These are phyloP conservation scores for Sapajus apella DNA, from an alignment of 2,113 vertebrate species.

Conservation along the genomic window DNA sequence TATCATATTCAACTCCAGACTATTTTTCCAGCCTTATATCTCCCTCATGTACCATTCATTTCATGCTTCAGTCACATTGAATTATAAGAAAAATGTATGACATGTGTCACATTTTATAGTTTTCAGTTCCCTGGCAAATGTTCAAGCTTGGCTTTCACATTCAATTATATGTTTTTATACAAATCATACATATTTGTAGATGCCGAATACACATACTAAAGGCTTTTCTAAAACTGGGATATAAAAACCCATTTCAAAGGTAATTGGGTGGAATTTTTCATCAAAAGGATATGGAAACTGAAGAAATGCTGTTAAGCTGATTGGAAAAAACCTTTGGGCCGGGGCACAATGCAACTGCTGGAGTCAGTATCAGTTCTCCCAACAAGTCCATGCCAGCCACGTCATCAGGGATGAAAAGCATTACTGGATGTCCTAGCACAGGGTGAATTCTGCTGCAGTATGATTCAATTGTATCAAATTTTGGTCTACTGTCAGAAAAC, in stretches of 20 bases:
- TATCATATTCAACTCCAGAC: not conserved
- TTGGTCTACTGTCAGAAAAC: conserved; percentile 64
- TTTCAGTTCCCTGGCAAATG: not conserved
- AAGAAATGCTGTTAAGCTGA: conserved; percentile 80
- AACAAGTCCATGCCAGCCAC: conserved; percentile 81
- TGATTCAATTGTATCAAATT: not conserved
- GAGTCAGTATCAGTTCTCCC: conserved; percentile 84
- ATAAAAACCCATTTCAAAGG: conserved; percentile 46
- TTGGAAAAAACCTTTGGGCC: conserved; percentile 85
- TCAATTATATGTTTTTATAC: conserved; percentile 31
- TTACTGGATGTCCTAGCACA: conserved; percentile 79
- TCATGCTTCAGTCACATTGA: not conserved
- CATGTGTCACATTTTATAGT: not conserved
- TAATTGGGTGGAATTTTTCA: conserved; percentile 9
- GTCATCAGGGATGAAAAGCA: conserved; percentile 83
- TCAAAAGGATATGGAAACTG: conserved; percentile 89
- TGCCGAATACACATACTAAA: not conserved
- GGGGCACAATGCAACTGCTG: conserved; percentile 85
- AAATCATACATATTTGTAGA: not conserved
- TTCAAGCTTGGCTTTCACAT: not conserved
- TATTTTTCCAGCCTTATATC: not conserved
- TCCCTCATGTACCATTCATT: not conserved
- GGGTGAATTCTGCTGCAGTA: conserved; percentile 87
- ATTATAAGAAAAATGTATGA: not conserved
- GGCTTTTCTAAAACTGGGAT: not conserved